phyloP scores from a whole-genome alignment of 2,113 vertebrate species.

The Mus musculus region DNA sequence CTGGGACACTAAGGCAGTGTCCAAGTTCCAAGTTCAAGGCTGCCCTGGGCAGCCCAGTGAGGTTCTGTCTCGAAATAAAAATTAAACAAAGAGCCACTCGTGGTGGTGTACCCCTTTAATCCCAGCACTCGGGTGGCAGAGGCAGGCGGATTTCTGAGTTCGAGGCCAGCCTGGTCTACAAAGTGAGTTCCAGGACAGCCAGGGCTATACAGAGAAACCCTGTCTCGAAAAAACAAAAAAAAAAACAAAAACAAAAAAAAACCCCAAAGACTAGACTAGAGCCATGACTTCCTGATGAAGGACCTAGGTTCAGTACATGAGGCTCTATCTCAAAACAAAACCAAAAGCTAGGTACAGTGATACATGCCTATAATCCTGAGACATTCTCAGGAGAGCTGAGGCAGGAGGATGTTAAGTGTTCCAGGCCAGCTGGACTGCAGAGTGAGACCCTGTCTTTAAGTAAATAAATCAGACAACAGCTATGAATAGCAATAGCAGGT shows the following conservation, averaged over 20 bases:
- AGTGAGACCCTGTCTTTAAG: neutral
- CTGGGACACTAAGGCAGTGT: neutral
- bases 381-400: neutral
- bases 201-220: too few species aligned
- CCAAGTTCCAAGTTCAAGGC: neutral
- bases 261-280: too few species aligned
- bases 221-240: too few species aligned
- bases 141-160: too few species aligned
- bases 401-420: neutral
- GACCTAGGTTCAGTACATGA: neutral
- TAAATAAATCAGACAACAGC: slow-evolving; percentile 31
- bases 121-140: too few species aligned
- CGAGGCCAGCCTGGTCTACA: too few species aligned
- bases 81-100: too few species aligned
- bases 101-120: too few species aligned
- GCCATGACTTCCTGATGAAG: neutral
- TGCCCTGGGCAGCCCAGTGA: neutral
- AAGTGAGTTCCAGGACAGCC: too few species aligned
- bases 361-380: neutral
- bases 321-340: neutral
- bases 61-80: neutral
- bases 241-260: too few species aligned
- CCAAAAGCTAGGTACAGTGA: neutral
- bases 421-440: neutral
- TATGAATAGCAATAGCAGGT: neutral